A percentile compares a stretch with the other conserved stretches of the same genome.
Evolutionary conservation across 2,888 invertebrate species (phyloP).

Genomic region (Subacronicta megacephala): DNA sequence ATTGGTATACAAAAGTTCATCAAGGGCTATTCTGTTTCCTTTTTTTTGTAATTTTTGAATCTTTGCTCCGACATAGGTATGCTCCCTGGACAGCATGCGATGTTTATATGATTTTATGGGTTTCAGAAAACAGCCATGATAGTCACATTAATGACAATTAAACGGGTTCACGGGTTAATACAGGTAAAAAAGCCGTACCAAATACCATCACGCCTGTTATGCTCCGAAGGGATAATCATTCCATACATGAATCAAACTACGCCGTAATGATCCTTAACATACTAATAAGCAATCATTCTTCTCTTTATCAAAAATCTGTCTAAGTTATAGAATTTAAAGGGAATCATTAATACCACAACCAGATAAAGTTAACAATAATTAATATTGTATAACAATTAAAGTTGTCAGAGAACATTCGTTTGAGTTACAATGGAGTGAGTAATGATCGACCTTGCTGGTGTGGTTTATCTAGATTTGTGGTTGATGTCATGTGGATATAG

Average conservation of each 20-base stretch:
- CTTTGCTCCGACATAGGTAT: slow-evolving; percentile 14
- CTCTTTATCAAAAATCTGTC: slow-evolving; percentile 26
- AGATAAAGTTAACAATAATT: slow-evolving; percentile 66
- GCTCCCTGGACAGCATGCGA: not conserved
- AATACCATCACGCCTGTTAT: too few species aligned
- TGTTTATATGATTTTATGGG: too few species aligned
- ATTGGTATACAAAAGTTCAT: slow-evolving; percentile 35
- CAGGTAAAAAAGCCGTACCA: too few species aligned
- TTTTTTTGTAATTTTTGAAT: slow-evolving; percentile 20
- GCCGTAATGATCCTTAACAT: too few species aligned
- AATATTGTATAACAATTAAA: slow-evolving; percentile 70
- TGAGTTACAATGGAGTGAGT: slow-evolving; percentile 63
- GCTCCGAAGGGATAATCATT: too few species aligned
- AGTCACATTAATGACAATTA: too few species aligned
- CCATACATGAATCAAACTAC: too few species aligned
- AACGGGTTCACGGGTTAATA: too few species aligned
- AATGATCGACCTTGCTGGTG: slow-evolving; percentile 58
- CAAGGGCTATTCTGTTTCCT: slow-evolving; percentile 38
- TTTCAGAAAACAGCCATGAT: too few species aligned
- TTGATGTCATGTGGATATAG: slow-evolving; percentile 62
- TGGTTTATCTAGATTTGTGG: slow-evolving; percentile 63
- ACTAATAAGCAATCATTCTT: slow-evolving; percentile 10
- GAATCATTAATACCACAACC: slow-evolving; percentile 33
- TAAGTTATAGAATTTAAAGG: slow-evolving; percentile 11
- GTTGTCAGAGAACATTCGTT: slow-evolving; percentile 67